Evolutionary conservation across 2,888 invertebrate genomes (phyloP).

Genomic region (Netelia fuscicornis): DNA sequence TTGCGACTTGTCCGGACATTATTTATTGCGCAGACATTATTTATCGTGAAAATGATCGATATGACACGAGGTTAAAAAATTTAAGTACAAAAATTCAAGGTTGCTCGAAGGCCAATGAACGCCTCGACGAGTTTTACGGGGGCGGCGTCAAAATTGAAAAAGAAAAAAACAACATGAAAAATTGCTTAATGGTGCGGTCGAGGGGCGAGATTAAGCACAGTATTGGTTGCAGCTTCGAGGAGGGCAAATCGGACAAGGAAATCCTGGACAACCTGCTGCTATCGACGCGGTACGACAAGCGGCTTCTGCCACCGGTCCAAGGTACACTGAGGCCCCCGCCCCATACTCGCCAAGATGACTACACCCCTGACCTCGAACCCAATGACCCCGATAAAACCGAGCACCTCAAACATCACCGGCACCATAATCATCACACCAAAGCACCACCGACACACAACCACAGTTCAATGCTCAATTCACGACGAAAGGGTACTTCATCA

Average conservation of each 20-base stretch:
- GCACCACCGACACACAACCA: slow-evolving; percentile 82
- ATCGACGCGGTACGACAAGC: slow-evolving; percentile 96
- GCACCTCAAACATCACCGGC: slow-evolving; percentile 83
- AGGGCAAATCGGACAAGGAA: slow-evolving; percentile 96
- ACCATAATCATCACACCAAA: slow-evolving; percentile 81
- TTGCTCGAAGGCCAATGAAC: not conserved
- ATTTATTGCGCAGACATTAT: slow-evolving; percentile 13
- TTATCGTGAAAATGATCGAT: not conserved
- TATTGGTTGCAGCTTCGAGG: slow-evolving; percentile 90
- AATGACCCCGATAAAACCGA: slow-evolving; percentile 82
- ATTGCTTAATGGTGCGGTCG: not conserved
- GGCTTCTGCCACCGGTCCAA: slow-evolving; percentile 95
- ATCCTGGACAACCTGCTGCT: slow-evolving; percentile 95
- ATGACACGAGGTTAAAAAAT: not conserved
- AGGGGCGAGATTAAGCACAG: slow-evolving; percentile 63
- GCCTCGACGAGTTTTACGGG: not conserved
- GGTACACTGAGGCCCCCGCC: slow-evolving; percentile 87
- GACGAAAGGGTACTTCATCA: slow-evolving; percentile 82
- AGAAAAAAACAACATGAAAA: not conserved
- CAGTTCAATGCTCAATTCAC: slow-evolving; percentile 84
- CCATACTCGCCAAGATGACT: slow-evolving; percentile 83
- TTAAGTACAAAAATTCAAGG: not conserved
- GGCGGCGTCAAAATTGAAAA: not conserved
- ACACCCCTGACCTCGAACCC: slow-evolving; percentile 82
- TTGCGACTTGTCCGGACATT: not conserved